Conservation (phyloP, 2,797 vertebrate species). For the Molossus molossus region DNA sequence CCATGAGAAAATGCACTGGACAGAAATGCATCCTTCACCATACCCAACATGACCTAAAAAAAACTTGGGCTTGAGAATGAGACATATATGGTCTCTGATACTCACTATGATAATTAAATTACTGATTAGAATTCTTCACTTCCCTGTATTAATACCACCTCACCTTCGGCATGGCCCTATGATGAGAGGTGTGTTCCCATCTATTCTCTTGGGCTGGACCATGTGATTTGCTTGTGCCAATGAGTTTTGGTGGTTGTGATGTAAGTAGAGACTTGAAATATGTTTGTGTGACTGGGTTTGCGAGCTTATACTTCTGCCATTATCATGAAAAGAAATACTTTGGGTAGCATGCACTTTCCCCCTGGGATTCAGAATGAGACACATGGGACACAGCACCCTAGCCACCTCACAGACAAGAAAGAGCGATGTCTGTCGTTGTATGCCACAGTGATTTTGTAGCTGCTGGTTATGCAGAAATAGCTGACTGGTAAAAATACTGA, state of each 20-base stretch:
- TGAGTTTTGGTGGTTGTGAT: neutral
- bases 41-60: neutral
- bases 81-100: neutral
- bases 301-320: neutral
- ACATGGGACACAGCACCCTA: neutral
- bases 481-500: neutral
- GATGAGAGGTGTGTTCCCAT: neutral
- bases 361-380: neutral
- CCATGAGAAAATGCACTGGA: neutral
- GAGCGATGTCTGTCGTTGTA: neutral
- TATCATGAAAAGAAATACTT: neutral
- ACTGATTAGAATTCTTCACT: constrained; percentile 8
- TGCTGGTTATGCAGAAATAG: constrained; percentile 40
- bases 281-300: neutral
- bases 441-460: neutral
- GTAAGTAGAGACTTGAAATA: neutral
- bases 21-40: neutral
- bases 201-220: neutral
- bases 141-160: neutral
- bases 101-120: neutral
- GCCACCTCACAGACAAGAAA: neutral
- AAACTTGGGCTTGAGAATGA: neutral
- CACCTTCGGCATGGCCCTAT: neutral
- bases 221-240: neutral
- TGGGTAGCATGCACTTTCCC: neutral